Percentiles rank a stretch among this genome's conserved stretches.
phyloP scores from a whole-genome alignment of 2,113 vertebrate genomes.

The Trematocara marginatum region DNA sequence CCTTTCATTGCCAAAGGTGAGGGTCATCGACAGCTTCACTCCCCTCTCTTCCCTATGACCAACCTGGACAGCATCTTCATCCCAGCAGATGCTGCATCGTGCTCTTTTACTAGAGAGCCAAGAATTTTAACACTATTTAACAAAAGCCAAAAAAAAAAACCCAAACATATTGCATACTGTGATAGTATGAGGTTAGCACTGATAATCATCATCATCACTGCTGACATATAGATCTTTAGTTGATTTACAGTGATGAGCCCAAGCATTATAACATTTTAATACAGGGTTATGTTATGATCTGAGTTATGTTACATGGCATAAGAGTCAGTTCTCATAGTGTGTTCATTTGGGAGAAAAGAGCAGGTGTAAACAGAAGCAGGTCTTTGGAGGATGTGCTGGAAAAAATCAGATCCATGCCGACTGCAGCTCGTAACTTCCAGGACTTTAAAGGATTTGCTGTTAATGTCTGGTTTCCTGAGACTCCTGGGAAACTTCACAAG shows the following conservation, averaged over 20 bases:
- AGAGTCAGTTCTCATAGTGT: background rate
- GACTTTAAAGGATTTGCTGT: background rate
- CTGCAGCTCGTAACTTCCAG: background rate
- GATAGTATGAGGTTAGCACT: background rate
- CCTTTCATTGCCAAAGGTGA: background rate
- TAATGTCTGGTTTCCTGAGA: background rate
- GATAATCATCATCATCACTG: background rate
- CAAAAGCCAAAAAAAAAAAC: accelerated
- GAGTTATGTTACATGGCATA: background rate
- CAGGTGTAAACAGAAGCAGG: background rate
- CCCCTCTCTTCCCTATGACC: background rate
- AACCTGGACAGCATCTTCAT: background rate
- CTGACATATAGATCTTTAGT: background rate
- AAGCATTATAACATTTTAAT: background rate
- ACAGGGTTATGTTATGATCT: background rate
- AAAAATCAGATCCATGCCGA: background rate
- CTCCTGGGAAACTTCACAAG: background rate
- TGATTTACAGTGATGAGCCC: background rate
- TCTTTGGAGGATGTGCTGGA: background rate
- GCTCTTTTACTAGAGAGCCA: background rate
- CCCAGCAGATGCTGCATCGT: background rate
- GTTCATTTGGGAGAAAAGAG: background rate
- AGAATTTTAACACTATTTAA: background rate
- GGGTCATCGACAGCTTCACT: background rate
- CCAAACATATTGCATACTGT: background rate